Evolutionary conservation across 1,140 invertebrate genomes (phyloP).

Genomic region (Drosophila bocqueti): DNA sequence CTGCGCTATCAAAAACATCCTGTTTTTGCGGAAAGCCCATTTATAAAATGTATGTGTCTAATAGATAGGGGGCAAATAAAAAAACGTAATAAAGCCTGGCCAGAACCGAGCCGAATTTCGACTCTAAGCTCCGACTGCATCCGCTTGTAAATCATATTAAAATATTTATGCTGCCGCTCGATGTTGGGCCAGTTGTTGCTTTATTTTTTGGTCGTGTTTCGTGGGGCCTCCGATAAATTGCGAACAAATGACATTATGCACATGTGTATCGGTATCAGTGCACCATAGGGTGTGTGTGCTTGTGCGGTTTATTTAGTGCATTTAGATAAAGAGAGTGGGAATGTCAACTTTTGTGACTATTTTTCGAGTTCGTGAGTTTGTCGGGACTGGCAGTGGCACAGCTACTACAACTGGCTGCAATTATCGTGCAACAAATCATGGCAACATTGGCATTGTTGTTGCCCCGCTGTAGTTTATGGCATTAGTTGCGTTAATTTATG

Average conservation of each 20-base stretch:
- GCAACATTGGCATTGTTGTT: conserved; percentile 53
- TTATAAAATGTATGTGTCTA: conserved; percentile 50
- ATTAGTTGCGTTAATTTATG: conserved; percentile 82
- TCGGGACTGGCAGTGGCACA: conserved; percentile 37
- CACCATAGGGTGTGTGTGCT: conserved; percentile 13
- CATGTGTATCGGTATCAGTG: conserved; percentile 45
- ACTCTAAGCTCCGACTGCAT: conserved; percentile 65
- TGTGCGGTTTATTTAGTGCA: conserved; percentile 70
- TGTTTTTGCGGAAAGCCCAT: conserved; percentile 58
- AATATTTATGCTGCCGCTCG: conserved; percentile 67
- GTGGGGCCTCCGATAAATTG: conserved; percentile 57
- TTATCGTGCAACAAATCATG: conserved; percentile 80
- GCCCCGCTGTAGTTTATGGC: conserved; percentile 55
- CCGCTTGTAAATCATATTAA: conserved; percentile 82
- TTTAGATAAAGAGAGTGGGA: conserved; percentile 77
- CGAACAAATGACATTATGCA: conserved; percentile 66
- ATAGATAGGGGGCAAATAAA: conserved; percentile 34
- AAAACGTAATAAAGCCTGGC: not conserved
- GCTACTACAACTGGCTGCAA: conserved; percentile 65
- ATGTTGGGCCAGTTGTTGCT: conserved; percentile 28
- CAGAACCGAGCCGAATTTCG: conserved; percentile 33
- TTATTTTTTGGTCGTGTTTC: conserved; percentile 41
- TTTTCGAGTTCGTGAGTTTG: conserved; percentile 40
- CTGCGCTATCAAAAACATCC: conserved; percentile 57
- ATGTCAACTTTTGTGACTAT: conserved; percentile 70